A percentile compares a stretch with the other conserved stretches of the same genome.
Evolutionary conservation across 2,888 invertebrate species (phyloP).

Genomic region (Zygogramma bicolorata): DNA sequence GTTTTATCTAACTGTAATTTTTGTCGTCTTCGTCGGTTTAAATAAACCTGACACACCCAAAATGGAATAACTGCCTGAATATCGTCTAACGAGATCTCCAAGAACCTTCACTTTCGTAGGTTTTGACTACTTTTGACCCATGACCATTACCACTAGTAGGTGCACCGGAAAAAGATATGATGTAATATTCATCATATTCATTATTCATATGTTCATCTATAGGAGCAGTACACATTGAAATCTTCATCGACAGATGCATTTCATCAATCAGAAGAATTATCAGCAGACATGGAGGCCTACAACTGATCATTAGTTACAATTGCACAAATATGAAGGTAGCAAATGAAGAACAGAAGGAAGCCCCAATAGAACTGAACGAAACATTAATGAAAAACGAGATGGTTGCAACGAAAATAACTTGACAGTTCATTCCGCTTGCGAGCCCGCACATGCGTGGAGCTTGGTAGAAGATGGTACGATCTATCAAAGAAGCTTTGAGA

Average conservation of each 20-base stretch:
- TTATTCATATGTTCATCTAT: neutral
- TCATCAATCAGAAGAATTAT: slow-evolving; percentile 17
- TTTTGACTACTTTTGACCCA: neutral
- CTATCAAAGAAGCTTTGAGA: slow-evolving; percentile 14
- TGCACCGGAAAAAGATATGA: slow-evolving; percentile 5
- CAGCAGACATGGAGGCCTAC: slow-evolving; percentile 4
- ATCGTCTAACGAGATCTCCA: neutral
- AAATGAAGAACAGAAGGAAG: slow-evolving; percentile 17
- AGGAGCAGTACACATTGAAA: neutral
- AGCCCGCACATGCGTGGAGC: slow-evolving; percentile 12
- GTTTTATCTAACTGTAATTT: neutral
- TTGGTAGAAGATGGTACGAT: slow-evolving; percentile 12
- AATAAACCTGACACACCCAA: neutral
- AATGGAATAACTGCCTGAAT: neutral
- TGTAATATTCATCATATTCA: neutral
- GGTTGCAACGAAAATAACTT: neutral
- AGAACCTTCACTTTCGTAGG: neutral
- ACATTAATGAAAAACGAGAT: neutral
- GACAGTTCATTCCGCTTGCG: neutral
- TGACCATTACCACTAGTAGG: neutral
- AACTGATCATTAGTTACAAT: slow-evolving; percentile 17
- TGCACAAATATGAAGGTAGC: slow-evolving; percentile 5
- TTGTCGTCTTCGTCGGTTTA: neutral
- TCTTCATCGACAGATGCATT: neutral
- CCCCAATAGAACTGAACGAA: neutral